These are phyloP conservation scores for Plotosus lineatus DNA, from an alignment of 2,113 vertebrate species.

Conservation along the genomic window DNA sequence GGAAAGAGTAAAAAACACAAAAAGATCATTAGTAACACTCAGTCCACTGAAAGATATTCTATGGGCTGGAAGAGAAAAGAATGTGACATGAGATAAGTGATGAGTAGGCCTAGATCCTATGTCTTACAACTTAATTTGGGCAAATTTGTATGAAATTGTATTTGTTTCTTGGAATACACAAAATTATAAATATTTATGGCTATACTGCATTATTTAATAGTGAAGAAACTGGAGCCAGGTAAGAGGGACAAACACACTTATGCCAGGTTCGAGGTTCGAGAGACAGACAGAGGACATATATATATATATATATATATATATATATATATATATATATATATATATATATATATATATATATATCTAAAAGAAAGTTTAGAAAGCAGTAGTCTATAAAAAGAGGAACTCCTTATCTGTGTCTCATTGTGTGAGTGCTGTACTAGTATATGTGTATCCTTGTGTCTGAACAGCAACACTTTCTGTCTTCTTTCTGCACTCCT, in stretches of 20 bases:
- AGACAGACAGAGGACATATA: too few relatives aligned
- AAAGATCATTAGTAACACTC: not conserved
- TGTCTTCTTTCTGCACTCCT: constrained; percentile 2
- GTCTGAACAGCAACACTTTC: constrained; percentile 9
- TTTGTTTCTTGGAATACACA: not conserved
- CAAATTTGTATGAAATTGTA: not conserved
- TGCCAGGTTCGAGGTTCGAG: too few relatives aligned
- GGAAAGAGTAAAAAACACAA: not conserved
- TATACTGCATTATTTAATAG: not conserved
- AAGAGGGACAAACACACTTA: not conserved
- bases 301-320: too few relatives aligned
- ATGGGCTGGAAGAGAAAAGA: not conserved
- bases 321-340: too few relatives aligned
- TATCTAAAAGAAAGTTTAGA: not conserved
- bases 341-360: too few relatives aligned
- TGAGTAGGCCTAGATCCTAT: not conserved
- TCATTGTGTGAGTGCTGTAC: not conserved
- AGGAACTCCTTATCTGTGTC: not conserved
- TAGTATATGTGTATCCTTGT: not conserved
- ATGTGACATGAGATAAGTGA: not conserved
- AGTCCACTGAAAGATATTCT: not conserved
- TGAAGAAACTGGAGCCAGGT: too few relatives aligned
- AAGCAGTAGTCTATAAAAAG: not conserved
- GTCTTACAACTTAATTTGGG: not conserved
- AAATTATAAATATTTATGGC: not conserved